phyloP scores from a whole-genome alignment of 2,113 vertebrate species.

The Arizona elegans region DNA sequence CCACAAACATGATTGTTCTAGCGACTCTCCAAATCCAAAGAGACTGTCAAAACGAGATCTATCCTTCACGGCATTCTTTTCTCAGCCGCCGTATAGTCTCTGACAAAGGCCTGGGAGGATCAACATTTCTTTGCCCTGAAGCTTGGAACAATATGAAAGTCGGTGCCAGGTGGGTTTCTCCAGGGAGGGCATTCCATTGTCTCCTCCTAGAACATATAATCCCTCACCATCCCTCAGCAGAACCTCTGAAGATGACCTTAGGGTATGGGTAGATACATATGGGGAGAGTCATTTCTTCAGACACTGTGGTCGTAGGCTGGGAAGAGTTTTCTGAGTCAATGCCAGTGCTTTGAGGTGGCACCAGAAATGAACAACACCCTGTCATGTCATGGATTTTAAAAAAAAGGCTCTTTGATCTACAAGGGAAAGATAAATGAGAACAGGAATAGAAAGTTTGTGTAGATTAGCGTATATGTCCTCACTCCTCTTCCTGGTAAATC shows the following conservation, averaged over 20 bases:
- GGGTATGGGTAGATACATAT: neutral
- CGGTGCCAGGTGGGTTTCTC: neutral
- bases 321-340: neutral
- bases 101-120: neutral
- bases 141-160: neutral
- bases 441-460: neutral
- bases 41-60: neutral
- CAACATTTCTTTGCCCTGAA: neutral
- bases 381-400: neutral
- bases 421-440: neutral
- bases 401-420: neutral
- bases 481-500: neutral
- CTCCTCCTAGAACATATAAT: neutral
- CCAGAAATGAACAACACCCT: neutral
- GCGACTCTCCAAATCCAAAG: neutral
- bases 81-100: neutral
- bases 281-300: neutral
- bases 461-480: neutral
- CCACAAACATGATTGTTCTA: neutral
- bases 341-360: neutral
- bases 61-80: neutral
- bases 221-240: neutral
- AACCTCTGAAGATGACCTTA: neutral
- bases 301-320: neutral
- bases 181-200: neutral